phyloP scores from a whole-genome alignment of 2,797 vertebrate genomes.

The Crocidura indochinensis region DNA sequence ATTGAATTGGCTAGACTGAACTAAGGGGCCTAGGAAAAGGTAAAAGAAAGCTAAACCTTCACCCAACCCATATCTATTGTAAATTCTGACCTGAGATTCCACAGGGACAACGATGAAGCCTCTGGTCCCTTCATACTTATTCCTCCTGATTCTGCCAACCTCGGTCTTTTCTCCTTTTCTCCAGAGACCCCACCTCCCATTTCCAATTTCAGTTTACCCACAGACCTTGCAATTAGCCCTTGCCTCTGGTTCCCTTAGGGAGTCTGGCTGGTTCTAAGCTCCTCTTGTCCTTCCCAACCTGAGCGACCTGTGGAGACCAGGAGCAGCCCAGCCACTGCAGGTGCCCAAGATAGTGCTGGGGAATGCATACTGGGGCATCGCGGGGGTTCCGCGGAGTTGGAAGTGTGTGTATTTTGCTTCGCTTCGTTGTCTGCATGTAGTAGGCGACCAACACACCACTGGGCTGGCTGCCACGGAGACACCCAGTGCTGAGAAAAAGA shows the following conservation, averaged over 20 bases:
- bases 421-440: neutral
- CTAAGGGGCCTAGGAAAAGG: too few relatives aligned
- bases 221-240: neutral
- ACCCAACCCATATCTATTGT: neutral
- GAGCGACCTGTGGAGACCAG: neutral
- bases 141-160: neutral
- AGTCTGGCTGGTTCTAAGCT: neutral
- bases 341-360: too few relatives aligned
- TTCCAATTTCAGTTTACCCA: neutral
- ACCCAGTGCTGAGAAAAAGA: conserved; percentile 65
- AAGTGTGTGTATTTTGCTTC: neutral
- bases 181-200: too few relatives aligned
- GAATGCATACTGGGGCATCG: too few relatives aligned
- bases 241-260: neutral
- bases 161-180: neutral
- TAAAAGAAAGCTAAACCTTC: neutral
- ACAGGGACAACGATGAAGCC: too few relatives aligned
- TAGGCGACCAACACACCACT: neutral
- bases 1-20: neutral
- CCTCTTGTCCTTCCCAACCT: too few relatives aligned
- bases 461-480: conserved; percentile 22
- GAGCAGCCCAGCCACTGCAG: too few relatives aligned
- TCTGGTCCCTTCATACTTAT: rapidly evolving
- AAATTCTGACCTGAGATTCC: neutral
- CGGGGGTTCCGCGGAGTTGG: neutral